Conservation (phyloP, 2,888 invertebrate species). For the Mesochorus sp. region DNA sequence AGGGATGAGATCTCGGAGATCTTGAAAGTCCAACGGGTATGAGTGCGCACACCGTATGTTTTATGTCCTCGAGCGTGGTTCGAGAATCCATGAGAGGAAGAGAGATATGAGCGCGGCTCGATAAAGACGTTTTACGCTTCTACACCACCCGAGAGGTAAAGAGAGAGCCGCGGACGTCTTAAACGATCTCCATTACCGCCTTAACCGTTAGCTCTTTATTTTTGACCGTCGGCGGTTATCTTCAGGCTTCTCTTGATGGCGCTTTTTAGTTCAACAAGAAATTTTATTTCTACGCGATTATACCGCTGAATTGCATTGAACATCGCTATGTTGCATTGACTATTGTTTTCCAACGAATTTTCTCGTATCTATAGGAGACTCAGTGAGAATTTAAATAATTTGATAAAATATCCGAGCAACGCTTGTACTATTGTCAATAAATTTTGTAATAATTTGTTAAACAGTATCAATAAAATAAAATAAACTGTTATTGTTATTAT, state of each 20-base stretch:
- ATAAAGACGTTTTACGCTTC: constrained; percentile 58
- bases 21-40: neutral
- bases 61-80: constrained; percentile 4
- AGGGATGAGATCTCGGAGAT: constrained; percentile 15
- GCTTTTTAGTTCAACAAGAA: too few relatives aligned
- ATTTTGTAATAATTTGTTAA: too few relatives aligned
- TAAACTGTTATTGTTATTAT: too few relatives aligned
- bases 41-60: constrained; percentile 7
- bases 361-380: too few relatives aligned
- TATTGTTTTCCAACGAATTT: too few relatives aligned
- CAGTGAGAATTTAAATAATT: too few relatives aligned
- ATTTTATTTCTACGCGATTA: too few relatives aligned
- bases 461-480: too few relatives aligned
- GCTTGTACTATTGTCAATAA: too few relatives aligned
- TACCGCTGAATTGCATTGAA: too few relatives aligned
- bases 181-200: constrained; percentile 59
- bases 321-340: too few relatives aligned
- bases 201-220: constrained; percentile 59
- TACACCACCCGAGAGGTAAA: constrained; percentile 5
- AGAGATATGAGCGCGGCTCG: constrained; percentile 15
- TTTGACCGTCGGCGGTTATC: constrained; percentile 47
- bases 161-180: constrained; percentile 31
- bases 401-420: too few relatives aligned
- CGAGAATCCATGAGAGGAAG: neutral
- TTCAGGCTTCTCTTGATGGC: neutral